These are phyloP conservation scores for Peromyscus nudipes DNA, from an alignment of 2,797 vertebrate species.

Conservation along the genomic window DNA sequence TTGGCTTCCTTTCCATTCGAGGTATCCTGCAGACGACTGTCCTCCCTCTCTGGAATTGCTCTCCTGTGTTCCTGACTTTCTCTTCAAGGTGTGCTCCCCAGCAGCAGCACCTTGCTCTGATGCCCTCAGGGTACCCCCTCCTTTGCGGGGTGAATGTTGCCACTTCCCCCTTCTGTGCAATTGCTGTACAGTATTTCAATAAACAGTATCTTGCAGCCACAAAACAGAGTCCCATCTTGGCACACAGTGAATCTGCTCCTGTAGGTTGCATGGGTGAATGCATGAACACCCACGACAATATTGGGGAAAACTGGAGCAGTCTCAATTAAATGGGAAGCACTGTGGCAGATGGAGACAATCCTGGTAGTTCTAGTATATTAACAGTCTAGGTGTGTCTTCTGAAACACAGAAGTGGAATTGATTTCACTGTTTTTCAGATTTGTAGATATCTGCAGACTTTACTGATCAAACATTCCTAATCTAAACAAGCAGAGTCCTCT, in stretches of 20 bases:
- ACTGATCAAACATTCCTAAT: not conserved
- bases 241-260: not conserved
- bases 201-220: not conserved
- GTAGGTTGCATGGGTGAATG: constrained; percentile 23
- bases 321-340: not conserved
- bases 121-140: not conserved
- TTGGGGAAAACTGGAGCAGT: not conserved
- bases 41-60: not conserved
- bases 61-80: not conserved
- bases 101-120: not conserved
- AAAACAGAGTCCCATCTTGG: not conserved
- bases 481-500: not conserved
- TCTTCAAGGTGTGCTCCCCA: not conserved
- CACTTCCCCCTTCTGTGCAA: not conserved
- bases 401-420: not conserved
- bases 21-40: not conserved
- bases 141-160: not conserved
- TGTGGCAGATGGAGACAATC: not conserved
- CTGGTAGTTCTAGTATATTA: not conserved
- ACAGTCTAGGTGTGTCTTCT: not conserved
- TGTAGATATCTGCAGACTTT: not conserved
- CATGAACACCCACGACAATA: not conserved
- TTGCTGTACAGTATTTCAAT: not conserved
- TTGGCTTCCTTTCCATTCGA: not conserved
- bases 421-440: not conserved